Percentiles rank a stretch among this genome's conserved stretches.
phyloP scores from a whole-genome alignment of 1,140 invertebrate genomes.

The Cotesia vestalis region DNA sequence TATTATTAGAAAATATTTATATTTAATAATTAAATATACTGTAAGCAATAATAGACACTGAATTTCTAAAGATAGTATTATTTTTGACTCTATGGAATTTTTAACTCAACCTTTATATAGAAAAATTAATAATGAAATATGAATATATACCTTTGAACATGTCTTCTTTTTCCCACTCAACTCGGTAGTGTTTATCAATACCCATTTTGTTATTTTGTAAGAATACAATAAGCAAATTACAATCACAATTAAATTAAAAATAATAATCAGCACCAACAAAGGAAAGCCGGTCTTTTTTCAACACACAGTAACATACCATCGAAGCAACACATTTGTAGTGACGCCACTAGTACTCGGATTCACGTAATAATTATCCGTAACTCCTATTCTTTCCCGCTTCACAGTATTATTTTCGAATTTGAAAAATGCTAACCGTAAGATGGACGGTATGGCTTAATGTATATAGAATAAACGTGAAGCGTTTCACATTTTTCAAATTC shows the following conservation, averaged over 20 bases:
- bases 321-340: background rate
- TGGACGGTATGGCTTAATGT: too few relatives aligned
- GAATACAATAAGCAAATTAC: conserved; percentile 6
- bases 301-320: conserved; percentile 4
- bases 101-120: background rate
- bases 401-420: too few relatives aligned
- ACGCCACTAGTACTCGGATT: background rate
- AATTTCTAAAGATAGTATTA: too few relatives aligned
- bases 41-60: too few relatives aligned
- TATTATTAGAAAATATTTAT: conserved; percentile 2
- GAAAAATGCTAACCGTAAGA: too few relatives aligned
- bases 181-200: conserved; percentile 2
- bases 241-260: background rate
- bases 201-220: conserved; percentile 6
- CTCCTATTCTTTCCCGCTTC: too few relatives aligned
- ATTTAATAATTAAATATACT: background rate
- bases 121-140: background rate
- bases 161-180: conserved; percentile 7
- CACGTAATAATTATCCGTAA: too few relatives aligned
- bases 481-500: too few relatives aligned
- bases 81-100: too few relatives aligned
- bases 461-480: too few relatives aligned
- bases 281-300: conserved; percentile 5
- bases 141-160: conserved; percentile 1
- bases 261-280: background rate